A percentile compares a stretch with the other conserved stretches of the same genome.
Conservation (phyloP, 2,888 invertebrate species). For the Nipponacmea schrenckii region DNA sequence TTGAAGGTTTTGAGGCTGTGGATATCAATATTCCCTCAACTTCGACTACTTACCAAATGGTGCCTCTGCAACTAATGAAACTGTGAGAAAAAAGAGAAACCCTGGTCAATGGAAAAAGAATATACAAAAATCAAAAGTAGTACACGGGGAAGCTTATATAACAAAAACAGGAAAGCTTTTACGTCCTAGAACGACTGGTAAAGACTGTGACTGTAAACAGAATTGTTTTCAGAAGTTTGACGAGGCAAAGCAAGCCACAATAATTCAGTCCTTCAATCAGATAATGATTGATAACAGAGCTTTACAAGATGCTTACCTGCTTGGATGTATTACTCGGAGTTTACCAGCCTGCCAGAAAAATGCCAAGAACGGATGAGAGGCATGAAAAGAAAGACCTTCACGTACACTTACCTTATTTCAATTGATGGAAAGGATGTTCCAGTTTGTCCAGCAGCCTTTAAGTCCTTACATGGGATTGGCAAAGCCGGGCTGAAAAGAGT, state of each 20-base stretch:
- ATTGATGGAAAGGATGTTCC: too few species aligned
- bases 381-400: too few species aligned
- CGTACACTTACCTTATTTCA: background rate
- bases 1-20: too few species aligned
- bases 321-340: conserved; percentile 6
- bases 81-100: conserved; percentile 9
- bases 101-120: background rate
- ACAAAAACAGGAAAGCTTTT: conserved; percentile 12
- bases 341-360: background rate
- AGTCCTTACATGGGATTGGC: conserved; percentile 17
- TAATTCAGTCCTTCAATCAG: conserved; percentile 8
- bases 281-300: conserved; percentile 13
- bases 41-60: too few species aligned
- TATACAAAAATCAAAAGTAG: background rate
- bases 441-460: background rate
- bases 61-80: too few species aligned
- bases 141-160: conserved; percentile 10
- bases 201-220: background rate
- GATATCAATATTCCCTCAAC: too few species aligned
- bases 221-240: conserved; percentile 7
- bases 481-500: conserved; percentile 6
- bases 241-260: background rate
- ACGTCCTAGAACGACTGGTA: conserved; percentile 5
- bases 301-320: conserved; percentile 9
- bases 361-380: too few species aligned